Base-by-base conservation (phyloP, 2,888 invertebrate genomes). In the Pachycephus smyrnensis region DNA sequence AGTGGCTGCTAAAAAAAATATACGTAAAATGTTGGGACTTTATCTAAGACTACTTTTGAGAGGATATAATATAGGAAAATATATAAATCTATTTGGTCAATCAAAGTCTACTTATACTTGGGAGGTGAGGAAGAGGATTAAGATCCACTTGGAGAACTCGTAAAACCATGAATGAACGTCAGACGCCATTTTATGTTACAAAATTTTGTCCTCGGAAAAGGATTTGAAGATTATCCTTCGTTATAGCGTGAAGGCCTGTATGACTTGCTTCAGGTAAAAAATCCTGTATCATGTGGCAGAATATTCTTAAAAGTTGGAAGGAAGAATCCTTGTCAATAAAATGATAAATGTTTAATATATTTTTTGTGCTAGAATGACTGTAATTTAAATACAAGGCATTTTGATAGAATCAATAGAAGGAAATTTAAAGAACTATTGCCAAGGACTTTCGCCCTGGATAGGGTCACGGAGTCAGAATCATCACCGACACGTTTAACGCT, bases 401-500 rank as follows among this genome's bases (percentile, higher is more conserved):
- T 15, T 23, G 55, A 1, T 55, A 15, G 55, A 23, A 55, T 23
- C 23, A 23, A 55, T 23, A 9, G 23, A 55, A 23, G 55, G 9
- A 55, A 55, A 55, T 55, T 55, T 23, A 55, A 55, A 55, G 55
- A 55, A 55, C 9, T 55, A 55, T 23, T 55, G 23, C 55, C 55
- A 55, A 55, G 23, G 55, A 55, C 55, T 55, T 55, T 23, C 6
- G 55, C 55, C 55, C 55, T 55, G 55, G 23, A 9, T 55, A 55
- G 55, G 55, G 55, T 71, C 71, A 71, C 15, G 71, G 74, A 74
- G 71, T 37, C 35, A 36, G 37, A 30, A 74, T 74, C 74, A 30
- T 33, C 30, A 33, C 36, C 31, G 71, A 12, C 71, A n/a, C 80
- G 82, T 89, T 88, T 88, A 88, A 84, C 85, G 85, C 84, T 80